Percentiles rank a stretch among this genome's conserved stretches.
These are phyloP conservation scores for Maconellicoccus hirsutus DNA, from an alignment of 1,140 invertebrate genomes.

Conservation along the genomic window DNA sequence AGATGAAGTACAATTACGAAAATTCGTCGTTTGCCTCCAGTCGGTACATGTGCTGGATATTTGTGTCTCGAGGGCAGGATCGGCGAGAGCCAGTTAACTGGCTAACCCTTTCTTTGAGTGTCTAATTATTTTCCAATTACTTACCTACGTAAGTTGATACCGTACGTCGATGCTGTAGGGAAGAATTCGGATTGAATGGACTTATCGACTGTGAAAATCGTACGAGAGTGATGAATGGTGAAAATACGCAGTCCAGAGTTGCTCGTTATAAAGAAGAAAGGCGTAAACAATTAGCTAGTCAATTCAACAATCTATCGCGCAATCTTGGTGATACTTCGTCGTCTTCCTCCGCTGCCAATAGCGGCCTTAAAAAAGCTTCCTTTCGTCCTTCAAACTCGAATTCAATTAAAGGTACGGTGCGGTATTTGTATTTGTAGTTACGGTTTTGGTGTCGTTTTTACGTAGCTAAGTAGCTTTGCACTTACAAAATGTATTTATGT, in stretches of 20 bases:
- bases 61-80: too few species aligned
- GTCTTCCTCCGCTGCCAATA: not conserved
- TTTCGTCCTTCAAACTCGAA: not conserved
- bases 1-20: too few species aligned
- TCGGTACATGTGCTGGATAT: too few species aligned
- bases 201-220: not conserved
- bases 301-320: constrained; percentile 29
- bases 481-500: too few species aligned
- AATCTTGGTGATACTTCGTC: not conserved
- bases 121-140: too few species aligned
- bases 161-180: not conserved
- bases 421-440: too few species aligned
- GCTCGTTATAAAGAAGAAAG: constrained; percentile 53
- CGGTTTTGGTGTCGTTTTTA: too few species aligned
- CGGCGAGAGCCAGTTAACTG: too few species aligned
- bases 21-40: too few species aligned
- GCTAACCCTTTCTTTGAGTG: too few species aligned
- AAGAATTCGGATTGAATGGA: constrained; percentile 15
- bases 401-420: not conserved
- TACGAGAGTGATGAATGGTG: not conserved
- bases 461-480: too few species aligned
- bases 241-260: constrained; percentile 41
- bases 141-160: too few species aligned
- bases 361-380: constrained; percentile 11
- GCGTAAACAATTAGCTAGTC: constrained; percentile 44